Evolutionary conservation across 2,888 invertebrate genomes (phyloP), one percentile per base, ranked within the genome.

Genomic region (Conus canariensis): DNA sequence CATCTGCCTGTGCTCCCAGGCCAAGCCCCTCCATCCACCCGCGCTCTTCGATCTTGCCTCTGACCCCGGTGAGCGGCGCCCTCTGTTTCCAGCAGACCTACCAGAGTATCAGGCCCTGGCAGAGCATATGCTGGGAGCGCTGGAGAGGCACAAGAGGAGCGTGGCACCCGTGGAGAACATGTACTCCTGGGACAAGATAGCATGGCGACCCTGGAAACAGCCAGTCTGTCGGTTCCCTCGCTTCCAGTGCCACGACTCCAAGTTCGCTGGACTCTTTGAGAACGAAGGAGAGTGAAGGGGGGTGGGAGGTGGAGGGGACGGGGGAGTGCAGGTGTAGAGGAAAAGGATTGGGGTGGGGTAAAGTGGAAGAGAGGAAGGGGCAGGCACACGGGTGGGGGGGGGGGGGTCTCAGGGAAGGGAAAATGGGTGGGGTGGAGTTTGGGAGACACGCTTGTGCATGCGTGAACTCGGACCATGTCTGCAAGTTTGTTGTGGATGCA

Each of bases 51-150:
- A 87, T 67, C 56, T 87, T 19, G 74, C 70, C 87, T 45, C 45
- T 56, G 87, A 87, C 74, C 87, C 87, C n/a, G 58, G 87, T 3
- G 87, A 87, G 74, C 70, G 22, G 22, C 45, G n/a, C 4, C 87
- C 87, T 0, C 74, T 87, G 1, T 30, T 14, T 12, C 14, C 67
- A 14, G 25, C 2, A 7, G 86, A 86, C 30, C 30, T 86, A 64
- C 64, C 60, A 16, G 64, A 86, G 30, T 64, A 86, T 30, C 5
- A 25, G 67, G 60, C 0, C 30, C 59, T 86, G 67, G 86, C 58
- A 45, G 58, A 60, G 25, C 19, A 9, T 8, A 86, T 86, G 86
- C 16, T 10, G 60, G 14, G 8, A 2, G 86, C 60, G 4, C 30
- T 86, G 16, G 25, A 25, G 2, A 1, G 30, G 6, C 86, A 86